Base-by-base conservation (phyloP, 37 sponge, comb jelly and placozoan genomes). In the Beroe forskalii region DNA sequence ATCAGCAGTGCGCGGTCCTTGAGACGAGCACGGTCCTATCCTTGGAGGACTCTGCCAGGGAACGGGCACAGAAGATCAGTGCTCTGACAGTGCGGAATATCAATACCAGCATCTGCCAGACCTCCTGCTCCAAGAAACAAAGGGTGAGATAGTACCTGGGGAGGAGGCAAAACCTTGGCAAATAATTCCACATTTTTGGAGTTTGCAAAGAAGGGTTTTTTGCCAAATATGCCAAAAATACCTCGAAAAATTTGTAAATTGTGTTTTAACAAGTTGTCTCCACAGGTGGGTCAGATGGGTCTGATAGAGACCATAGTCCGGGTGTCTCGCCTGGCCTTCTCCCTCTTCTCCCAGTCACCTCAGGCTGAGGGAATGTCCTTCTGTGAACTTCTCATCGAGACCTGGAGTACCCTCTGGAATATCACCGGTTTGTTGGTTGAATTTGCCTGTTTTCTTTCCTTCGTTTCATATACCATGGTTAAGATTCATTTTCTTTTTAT, bases 361-460 rank as follows among this genome's bases (percentile, higher is more conserved):
- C 66, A 63, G 28, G 2, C 66, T 24, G 25, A 20, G 20, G 66
- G 66, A 3, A 63, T 63, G 2, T 28, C 20, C 66, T 63, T 63
- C 25, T 63, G 66, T 63, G 66, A 63, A 28, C 66, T 63, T 30
- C 39, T 72, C 22, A 19, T 37, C 3, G 40, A 72, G 75, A 37
- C 75, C 39, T 72, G 75, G 75, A 30, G 32, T 39, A 72, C 40
- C 14, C 75, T 72, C 40, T 72, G 75, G 75, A 72, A 72, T 32
- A 72, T 72, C 38, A 72, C 75, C 14, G 75, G 75, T 72, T n/a
- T n/a, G n/a, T n/a, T n/a, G n/a, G n/a, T n/a, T n/a, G n/a, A n/a
- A n/a, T n/a, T n/a, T n/a, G n/a, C n/a, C n/a, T n/a, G n/a, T n/a
- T n/a, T n/a, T n/a, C n/a, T n/a, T n/a, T n/a, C n/a, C n/a, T n/a